These are phyloP conservation scores for Sebastolobus alascanus DNA, from an alignment of 2,797 vertebrate genomes.

Conservation along the genomic window DNA sequence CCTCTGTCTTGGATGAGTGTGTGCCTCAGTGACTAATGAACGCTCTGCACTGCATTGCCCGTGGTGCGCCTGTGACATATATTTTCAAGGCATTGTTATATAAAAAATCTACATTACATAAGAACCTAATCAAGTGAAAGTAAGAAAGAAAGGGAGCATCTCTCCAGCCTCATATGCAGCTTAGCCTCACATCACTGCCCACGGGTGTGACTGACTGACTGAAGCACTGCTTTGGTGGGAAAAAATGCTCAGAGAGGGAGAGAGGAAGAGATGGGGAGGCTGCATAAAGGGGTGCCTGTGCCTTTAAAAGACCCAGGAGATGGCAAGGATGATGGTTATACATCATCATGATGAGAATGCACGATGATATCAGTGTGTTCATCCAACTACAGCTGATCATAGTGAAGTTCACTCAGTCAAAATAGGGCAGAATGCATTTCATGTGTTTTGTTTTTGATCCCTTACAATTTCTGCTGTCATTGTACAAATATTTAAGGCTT, in stretches of 20 bases:
- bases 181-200: slow-evolving; percentile 51
- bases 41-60: slow-evolving; percentile 63
- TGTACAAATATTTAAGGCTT: no score
- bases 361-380: slow-evolving; percentile 22
- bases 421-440: slow-evolving; percentile 35
- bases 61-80: slow-evolving; percentile 66
- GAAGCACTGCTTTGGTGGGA: slow-evolving; percentile 61
- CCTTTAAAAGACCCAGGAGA: slow-evolving; percentile 69
- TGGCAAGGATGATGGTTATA: slow-evolving; percentile 37
- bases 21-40: slow-evolving; percentile 61
- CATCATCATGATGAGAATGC: slow-evolving; percentile 15
- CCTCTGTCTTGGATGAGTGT: slow-evolving; percentile 56
- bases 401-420: slow-evolving; percentile 30
- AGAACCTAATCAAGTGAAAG: slow-evolving; percentile 47
- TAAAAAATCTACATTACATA: slow-evolving; percentile 68
- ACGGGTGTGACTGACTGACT: slow-evolving; percentile 40
- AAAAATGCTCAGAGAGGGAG: slow-evolving; percentile 55
- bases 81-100: slow-evolving; percentile 74
- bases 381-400: slow-evolving; percentile 21
- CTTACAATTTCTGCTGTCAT: no score
- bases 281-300: slow-evolving; percentile 53
- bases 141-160: slow-evolving; percentile 40
- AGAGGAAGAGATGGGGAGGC: slow-evolving; percentile 50
- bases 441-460: neutral
- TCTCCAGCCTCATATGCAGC: slow-evolving; percentile 50